phyloP scores from a whole-genome alignment of 2,888 invertebrate species.

The Pogonocherus hispidulus region DNA sequence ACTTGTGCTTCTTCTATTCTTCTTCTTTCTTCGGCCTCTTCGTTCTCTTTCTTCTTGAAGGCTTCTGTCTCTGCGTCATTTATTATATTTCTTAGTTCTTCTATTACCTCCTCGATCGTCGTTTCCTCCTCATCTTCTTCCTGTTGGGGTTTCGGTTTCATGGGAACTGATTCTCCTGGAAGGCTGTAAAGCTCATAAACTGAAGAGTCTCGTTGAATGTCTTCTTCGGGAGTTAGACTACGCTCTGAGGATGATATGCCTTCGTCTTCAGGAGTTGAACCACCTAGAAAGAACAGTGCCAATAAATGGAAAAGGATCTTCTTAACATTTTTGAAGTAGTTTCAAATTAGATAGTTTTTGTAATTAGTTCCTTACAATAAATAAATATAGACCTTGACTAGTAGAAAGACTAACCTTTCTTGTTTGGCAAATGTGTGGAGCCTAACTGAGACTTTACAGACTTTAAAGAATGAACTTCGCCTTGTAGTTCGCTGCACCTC shows the following conservation, averaged over 20 bases:
- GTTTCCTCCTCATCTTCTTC: conserved; percentile 81
- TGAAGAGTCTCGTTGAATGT: conserved; percentile 73
- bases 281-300: conserved; percentile 68
- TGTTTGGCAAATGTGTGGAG: conserved; percentile 37
- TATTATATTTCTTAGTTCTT: conserved; percentile 86
- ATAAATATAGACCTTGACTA: too few relatives aligned
- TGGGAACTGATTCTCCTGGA: background rate
- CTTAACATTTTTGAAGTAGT: too few relatives aligned
- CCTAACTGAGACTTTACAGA: conserved; percentile 70
- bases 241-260: conserved; percentile 89
- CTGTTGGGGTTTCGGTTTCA: conserved; percentile 44
- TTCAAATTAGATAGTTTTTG: background rate
- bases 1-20: conserved; percentile 61
- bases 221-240: conserved; percentile 82
- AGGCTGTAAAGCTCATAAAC: conserved; percentile 74
- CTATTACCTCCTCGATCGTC: conserved; percentile 90
- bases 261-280: conserved; percentile 87
- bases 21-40: conserved; percentile 56
- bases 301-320: too few relatives aligned
- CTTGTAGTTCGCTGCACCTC: conserved; percentile 81
- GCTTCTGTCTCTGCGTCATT: conserved; percentile 85
- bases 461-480: conserved; percentile 76
- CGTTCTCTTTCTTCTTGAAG: conserved; percentile 67
- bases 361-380: too few relatives aligned
- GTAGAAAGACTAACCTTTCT: conserved; percentile 44